Base-by-base conservation (phyloP, 2,797 vertebrate species). In the Phaenicophaeus curvirostris region DNA sequence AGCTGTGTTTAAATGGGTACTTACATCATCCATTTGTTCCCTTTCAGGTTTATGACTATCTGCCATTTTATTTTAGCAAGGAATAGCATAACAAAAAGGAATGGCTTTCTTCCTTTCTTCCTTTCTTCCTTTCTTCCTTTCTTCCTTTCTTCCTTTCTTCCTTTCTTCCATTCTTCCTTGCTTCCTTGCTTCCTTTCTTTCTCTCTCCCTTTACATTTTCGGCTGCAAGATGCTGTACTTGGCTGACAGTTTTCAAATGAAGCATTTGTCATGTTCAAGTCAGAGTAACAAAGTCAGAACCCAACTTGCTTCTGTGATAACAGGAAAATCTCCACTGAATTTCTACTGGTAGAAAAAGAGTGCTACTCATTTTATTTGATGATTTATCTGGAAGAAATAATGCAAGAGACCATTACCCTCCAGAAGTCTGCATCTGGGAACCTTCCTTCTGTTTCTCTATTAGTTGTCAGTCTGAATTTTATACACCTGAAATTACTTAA, bases 181-280 rank as follows among this genome's bases (percentile, higher is more conserved):
- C 42, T 42, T 17, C 42, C 42, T 17, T 42, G 14, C 42, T 42
- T 18, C 42, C 42, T 18, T 42, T 42, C 42, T 39, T 39, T 39
- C 39, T 39, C 39, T 54, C 72, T 61, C 15, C 35, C 23, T 28
- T 73, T 88, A 84, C 35, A 44, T 83, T 93, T 91, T 51, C 44
- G 83, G 46, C n/a, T 78, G 50, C 44, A 95, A 95, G 55, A 86
- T 61, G 86, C 66, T 90, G 9, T 27, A 65, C 4, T 11, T 65
- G 50, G 55, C 89, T 93, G 89, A 80, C 92, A 94, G 84, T 87
- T 92, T 87, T 81, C 85, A 86, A 65, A 93, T 77, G 75, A 94
- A 80, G 67, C 37, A 72, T 62, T 85, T 94, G 69, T 87, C 87
- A 53, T 15, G 3, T 92, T 93, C 93, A 71, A 92, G 51, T 63